Base-by-base conservation (phyloP, 2,888 invertebrate genomes). In the Rhimphoctona megacephalus region DNA sequence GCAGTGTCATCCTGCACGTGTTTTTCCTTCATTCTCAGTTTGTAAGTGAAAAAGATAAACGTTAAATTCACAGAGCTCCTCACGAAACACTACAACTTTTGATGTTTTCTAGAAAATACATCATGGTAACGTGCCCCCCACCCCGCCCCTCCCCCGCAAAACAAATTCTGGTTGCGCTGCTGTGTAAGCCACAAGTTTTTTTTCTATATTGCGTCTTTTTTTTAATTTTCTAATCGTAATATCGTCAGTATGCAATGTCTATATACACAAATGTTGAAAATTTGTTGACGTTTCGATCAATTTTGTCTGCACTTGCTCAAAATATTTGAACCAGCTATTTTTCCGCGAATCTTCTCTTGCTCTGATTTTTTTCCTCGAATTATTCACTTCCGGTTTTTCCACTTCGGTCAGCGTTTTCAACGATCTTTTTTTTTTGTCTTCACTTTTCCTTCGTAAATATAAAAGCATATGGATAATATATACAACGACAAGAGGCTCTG, bases 401-500 rank as follows among this genome's bases (percentile, higher is more conserved):
- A 43, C 64, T 49, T n/a, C 19, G 77, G 7, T 72, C 70, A 43
- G 69, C 43, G 61, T 74, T 36, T 67, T 54, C 30, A 43, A 22
- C 33, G 25, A 17, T 30, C 25, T 17, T 67, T 78, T 61, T 70
- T 70, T 8, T 43, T 43, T n/a, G 39, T 49, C 76, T 17, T 25
- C 11, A 25, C 33, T 57, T 67, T 17, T 33, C 54, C 19, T 49
- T 78, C 57, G 64, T 78, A 77, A 43, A 79, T 54, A 52, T 33
- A 2, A 14, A 6, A 46, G 8, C 78, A 66, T 83, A 54, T 64
- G 73, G 54, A 70, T 76, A 78, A 86, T 74, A 52, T 81, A 83
- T 69, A 67, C 67, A 72, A 72, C 46, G 46, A 81, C 70, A 54
- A 46, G 52, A 69, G 72, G 36, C 39, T 30, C 61, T 74, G 74